Evolutionary conservation across 2,888 invertebrate species (phyloP), one percentile per base, ranked within the genome.

Genomic region (Polydrusus tereticollis): DNA sequence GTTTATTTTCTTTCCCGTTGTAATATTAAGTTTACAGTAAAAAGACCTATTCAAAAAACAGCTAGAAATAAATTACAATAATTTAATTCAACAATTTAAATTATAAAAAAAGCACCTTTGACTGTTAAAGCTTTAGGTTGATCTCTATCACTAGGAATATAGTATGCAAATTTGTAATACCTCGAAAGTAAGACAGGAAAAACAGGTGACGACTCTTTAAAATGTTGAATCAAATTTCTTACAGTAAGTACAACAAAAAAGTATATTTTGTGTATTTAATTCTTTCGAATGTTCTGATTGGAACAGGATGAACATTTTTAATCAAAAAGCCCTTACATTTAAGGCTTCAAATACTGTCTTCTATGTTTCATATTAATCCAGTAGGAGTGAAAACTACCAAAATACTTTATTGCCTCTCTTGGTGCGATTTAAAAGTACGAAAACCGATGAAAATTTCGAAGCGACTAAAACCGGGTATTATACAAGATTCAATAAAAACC

Each of bases 151-250:
- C 66, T 66, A 72, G 26, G 3, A 29, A 50, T 8, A 12, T 36
- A 21, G 20, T 41, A 29, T 52, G 12, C 14, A 50, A 50, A 50
- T 50, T 26, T 26, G 4, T 26, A 14, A 26, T 26, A 14, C 14
- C 26, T 26, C 26, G 5, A 23, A 66, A 66, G 14, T 18, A 55
- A 29, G 20, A 45, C 57, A 43, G 8, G 6, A 52, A 43, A 57
- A 52, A 29, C 14, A 52, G 52, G 55, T 55, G 57, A 55, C 23
- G 43, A 57, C 50, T 63, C 1, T 50, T 69, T 69, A 69, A 69
- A 69, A 63, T 63, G 69, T 69, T 69, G 69, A 69, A 69, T 69
- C 69, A 69, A 69, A 69, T 69, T 69, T 5, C 23, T 55, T 55
- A 43, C 14, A 45, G n/a, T 60, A 45, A 60, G 43, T 60, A 60